phyloP scores from a whole-genome alignment of 1,140 invertebrate species.

The Pogonognathellus flavescens region DNA sequence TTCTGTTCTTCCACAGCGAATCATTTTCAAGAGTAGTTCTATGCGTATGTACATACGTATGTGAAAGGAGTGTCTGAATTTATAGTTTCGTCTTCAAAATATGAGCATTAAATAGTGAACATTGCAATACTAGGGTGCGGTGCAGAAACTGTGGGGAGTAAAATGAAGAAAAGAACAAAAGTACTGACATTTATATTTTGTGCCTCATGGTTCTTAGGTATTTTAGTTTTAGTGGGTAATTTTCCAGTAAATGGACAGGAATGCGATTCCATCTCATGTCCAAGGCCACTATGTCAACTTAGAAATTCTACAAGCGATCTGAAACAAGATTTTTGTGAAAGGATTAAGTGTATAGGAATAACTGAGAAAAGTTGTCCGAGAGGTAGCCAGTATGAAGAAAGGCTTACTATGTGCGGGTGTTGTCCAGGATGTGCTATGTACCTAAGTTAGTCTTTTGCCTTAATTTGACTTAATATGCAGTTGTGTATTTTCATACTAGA shows the following conservation, averaged over 20 bases:
- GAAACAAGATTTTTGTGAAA: constrained; percentile 41
- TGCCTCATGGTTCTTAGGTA: neutral
- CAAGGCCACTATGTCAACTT: neutral
- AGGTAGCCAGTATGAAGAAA: constrained; percentile 33
- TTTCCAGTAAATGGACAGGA: neutral
- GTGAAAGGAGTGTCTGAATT: too few species aligned
- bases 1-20: too few species aligned
- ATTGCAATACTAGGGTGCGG: neutral
- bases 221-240: constrained; percentile 12
- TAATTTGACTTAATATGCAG: neutral
- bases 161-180: constrained; percentile 1
- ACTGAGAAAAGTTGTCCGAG: constrained; percentile 38
- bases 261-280: neutral
- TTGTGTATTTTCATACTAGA: neutral
- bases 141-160: neutral
- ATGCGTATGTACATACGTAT: too few species aligned
- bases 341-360: constrained; percentile 50
- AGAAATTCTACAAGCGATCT: too few species aligned
- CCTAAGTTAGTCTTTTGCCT: neutral
- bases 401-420: constrained; percentile 58
- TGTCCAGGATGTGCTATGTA: constrained; percentile 63
- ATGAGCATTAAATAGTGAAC: neutral
- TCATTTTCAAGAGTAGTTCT: too few species aligned
- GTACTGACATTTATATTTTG: neutral
- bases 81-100: too few species aligned